Conservation (phyloP, 2,888 invertebrate genomes). For the Sympetrum striolatum region DNA sequence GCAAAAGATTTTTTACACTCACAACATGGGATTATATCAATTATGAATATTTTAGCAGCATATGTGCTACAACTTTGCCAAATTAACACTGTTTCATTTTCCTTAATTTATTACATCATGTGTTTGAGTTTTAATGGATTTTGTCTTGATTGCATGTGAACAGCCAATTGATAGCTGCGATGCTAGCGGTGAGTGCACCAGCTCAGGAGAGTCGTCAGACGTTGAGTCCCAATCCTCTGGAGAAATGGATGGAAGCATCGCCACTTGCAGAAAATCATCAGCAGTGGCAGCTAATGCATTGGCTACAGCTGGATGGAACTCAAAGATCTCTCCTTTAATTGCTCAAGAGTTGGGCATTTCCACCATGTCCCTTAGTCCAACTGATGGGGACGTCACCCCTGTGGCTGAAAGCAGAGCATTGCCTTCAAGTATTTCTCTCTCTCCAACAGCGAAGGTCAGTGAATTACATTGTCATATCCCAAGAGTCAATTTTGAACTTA, state of each 20-base stretch:
- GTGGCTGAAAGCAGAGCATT: slow-evolving; percentile 49
- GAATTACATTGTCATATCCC: no score
- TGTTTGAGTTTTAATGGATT: background rate
- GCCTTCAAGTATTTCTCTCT: slow-evolving; percentile 33
- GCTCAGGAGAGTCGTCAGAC: slow-evolving; percentile 69
- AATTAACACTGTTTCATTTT: background rate
- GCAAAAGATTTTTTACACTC: no score
- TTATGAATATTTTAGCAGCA: no score
- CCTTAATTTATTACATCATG: slow-evolving; percentile 28
- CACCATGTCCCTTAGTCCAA: slow-evolving; percentile 45
- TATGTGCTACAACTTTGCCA: background rate
- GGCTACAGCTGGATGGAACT: slow-evolving; percentile 59
- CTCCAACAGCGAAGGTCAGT: slow-evolving; percentile 11
- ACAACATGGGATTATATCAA: no score
- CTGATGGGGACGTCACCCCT: slow-evolving; percentile 55
- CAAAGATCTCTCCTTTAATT: slow-evolving; percentile 47
- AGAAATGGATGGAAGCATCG: slow-evolving; percentile 77
- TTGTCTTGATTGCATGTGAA: slow-evolving; percentile 44
- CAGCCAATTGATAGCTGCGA: slow-evolving; percentile 80
- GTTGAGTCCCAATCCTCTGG: slow-evolving; percentile 79
- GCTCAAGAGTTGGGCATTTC: slow-evolving; percentile 20
- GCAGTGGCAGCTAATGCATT: background rate
- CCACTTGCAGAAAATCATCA: slow-evolving; percentile 60
- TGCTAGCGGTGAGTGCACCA: slow-evolving; percentile 88
- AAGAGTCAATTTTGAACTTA: no score